Evolutionary conservation across 2,888 invertebrate species (phyloP).

Genomic region (Mechanitis messenoides): DNA sequence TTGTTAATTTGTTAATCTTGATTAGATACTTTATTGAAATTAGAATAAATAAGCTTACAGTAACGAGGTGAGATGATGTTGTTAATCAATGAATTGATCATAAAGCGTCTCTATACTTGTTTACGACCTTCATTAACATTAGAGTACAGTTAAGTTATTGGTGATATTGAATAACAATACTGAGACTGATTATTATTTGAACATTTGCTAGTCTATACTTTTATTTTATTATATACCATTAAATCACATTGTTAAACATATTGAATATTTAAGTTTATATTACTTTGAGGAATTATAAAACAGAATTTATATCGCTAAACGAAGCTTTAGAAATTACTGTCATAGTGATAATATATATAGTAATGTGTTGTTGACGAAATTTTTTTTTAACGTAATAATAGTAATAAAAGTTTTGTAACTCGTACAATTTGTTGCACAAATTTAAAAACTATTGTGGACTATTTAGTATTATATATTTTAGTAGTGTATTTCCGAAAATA

Average conservation of each 20-base stretch:
- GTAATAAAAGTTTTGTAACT: no score
- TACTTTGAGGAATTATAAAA: no score
- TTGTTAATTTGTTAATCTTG: background rate
- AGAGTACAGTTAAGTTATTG: slow-evolving; percentile 26
- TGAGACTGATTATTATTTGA: slow-evolving; percentile 8
- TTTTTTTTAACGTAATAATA: no score
- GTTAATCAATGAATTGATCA: slow-evolving; percentile 29
- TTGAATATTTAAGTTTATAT: no score
- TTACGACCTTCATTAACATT: slow-evolving; percentile 31
- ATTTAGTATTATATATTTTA: no score
- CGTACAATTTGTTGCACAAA: no score
- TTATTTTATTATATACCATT: slow-evolving; percentile 9
- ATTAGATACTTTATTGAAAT: background rate
- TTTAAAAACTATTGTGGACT: no score
- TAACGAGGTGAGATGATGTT: slow-evolving; percentile 21
- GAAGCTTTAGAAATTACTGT: no score
- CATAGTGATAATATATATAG: no score
- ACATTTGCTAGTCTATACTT: slow-evolving; percentile 3
- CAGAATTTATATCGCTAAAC: no score
- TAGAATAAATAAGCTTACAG: slow-evolving; percentile 8
- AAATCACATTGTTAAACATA: background rate
- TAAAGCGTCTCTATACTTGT: slow-evolving; percentile 23
- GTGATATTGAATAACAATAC: slow-evolving; percentile 10
- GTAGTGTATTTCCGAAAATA: no score
- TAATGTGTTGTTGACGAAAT: no score